phyloP scores from a whole-genome alignment of 2,113 vertebrate species.

The Echinops telfairi region DNA sequence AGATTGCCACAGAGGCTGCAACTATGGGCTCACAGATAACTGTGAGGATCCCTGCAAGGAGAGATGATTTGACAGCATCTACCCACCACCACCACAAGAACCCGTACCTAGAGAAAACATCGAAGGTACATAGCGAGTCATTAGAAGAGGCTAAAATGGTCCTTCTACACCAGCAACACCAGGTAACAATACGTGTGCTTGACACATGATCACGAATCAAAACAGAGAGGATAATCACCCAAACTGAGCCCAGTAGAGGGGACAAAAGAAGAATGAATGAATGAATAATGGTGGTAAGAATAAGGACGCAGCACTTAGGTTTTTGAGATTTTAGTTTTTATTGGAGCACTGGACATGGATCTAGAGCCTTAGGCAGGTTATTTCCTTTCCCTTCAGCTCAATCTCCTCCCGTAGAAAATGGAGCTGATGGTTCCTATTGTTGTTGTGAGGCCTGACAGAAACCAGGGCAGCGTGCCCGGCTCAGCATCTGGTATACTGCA shows the following conservation, averaged over 20 bases:
- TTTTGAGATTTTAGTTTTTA: neutral
- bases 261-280: neutral
- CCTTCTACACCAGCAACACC: neutral
- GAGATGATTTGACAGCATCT: too few species aligned
- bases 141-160: neutral
- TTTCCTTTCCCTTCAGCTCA: neutral
- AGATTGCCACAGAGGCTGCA: too few species aligned
- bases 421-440: neutral
- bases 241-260: neutral
- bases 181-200: neutral
- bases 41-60: too few species aligned
- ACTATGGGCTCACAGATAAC: too few species aligned
- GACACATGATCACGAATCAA: neutral
- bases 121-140: neutral
- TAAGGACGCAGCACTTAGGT: neutral
- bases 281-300: too few species aligned
- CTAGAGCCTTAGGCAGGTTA: neutral
- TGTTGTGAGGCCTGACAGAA: neutral
- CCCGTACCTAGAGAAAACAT: neutral
- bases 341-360: neutral
- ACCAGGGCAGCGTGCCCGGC: neutral
- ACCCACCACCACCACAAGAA: too few species aligned
- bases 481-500: too few species aligned
- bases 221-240: slow-evolving; percentile 5
- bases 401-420: slow-evolving; percentile 27